phyloP scores from a whole-genome alignment of 1,140 invertebrate genomes.

The Melitaea cinxia region DNA sequence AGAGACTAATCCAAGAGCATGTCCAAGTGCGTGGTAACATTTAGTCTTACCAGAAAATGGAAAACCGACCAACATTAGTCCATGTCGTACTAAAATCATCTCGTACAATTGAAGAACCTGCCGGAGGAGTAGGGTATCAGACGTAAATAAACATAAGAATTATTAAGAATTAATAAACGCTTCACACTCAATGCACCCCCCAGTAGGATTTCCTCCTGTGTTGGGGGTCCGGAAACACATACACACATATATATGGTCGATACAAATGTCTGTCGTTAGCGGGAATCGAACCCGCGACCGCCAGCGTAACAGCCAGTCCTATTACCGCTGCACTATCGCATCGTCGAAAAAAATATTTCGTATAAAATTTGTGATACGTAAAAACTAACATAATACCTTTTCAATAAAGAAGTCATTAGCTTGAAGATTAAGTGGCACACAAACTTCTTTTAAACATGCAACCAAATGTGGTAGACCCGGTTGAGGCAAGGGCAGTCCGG shows the following conservation, averaged over 20 bases:
- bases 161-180: too few relatives aligned
- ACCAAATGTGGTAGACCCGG: constrained; percentile 81
- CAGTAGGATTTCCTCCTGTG: too few relatives aligned
- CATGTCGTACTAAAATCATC: constrained; percentile 97
- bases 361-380: too few relatives aligned
- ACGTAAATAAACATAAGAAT: neutral
- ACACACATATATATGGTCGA: too few relatives aligned
- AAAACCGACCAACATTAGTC: constrained; percentile 94
- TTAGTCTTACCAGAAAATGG: constrained; percentile 94
- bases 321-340: too few relatives aligned
- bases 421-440: constrained; percentile 90
- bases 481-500: constrained; percentile 90
- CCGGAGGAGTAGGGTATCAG: constrained; percentile 6
- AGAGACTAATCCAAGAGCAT: constrained; percentile 89
- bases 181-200: too few relatives aligned
- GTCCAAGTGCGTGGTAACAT: constrained; percentile 89
- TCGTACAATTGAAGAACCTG: constrained; percentile 91
- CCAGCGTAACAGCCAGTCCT: too few relatives aligned
- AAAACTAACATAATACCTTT: constrained; percentile 82
- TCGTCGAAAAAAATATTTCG: too few relatives aligned
- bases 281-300: too few relatives aligned
- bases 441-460: constrained; percentile 84
- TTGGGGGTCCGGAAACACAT: too few relatives aligned
- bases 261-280: too few relatives aligned
- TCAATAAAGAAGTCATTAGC: constrained; percentile 92